phyloP scores from a whole-genome alignment of 2,888 invertebrate species.

The Strigamia crassipes region DNA sequence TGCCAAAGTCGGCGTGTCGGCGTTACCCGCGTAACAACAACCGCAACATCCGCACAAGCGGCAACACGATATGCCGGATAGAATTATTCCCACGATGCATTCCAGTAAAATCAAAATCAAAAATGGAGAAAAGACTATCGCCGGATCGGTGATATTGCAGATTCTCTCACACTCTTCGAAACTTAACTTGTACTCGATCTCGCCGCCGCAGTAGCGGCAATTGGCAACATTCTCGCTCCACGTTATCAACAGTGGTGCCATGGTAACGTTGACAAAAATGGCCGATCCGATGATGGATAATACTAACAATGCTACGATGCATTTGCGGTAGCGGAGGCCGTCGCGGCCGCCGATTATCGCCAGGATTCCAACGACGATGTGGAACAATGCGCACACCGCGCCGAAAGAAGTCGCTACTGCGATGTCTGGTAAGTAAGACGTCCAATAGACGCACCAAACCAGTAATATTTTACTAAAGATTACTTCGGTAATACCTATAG shows the following conservation, averaged over 20 bases:
- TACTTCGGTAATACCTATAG: neutral
- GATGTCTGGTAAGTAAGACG: neutral
- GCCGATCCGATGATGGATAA: neutral
- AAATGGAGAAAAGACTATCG: neutral
- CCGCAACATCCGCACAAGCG: neutral
- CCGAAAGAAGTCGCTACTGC: neutral
- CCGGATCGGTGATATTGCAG: neutral
- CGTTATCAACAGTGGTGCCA: neutral
- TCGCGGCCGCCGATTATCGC: neutral
- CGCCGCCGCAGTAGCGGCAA: neutral
- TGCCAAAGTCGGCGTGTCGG: neutral
- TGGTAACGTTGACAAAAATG: neutral
- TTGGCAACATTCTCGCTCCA: neutral
- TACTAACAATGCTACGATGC: neutral
- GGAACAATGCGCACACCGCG: neutral
- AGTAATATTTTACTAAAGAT: neutral
- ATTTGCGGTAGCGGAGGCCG: neutral
- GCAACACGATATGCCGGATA: neutral
- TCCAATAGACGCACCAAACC: neutral
- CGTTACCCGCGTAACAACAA: neutral
- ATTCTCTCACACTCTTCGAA: neutral
- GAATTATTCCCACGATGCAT: neutral
- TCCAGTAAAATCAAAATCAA: neutral
- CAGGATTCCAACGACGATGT: neutral
- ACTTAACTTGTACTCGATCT: neutral